Percentiles rank a stretch among this genome's conserved stretches.
Evolutionary conservation across 2,113 vertebrate genomes (phyloP).

Genomic region (Cariama cristata): DNA sequence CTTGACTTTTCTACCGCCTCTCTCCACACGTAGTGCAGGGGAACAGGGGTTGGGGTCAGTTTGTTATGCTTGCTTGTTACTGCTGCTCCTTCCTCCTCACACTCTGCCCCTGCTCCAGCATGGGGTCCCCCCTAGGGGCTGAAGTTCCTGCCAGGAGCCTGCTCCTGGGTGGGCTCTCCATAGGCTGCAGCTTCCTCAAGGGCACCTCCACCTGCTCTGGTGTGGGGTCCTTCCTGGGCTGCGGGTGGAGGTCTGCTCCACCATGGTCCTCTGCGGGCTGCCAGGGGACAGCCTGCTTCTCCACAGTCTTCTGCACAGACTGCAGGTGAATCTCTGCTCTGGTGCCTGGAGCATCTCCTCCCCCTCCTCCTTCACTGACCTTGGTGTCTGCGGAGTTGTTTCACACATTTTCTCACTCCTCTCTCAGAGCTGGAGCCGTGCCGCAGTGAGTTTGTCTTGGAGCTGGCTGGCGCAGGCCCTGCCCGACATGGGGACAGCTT

Average conservation of each 20-base stretch:
- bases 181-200: not conserved
- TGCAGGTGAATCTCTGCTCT: not conserved
- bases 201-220: not conserved
- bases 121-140: not conserved
- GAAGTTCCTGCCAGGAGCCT: not conserved
- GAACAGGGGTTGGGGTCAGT: not conserved
- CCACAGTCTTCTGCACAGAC: fast-evolving
- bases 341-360: not conserved
- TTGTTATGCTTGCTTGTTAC: not conserved
- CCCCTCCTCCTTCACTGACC: not conserved
- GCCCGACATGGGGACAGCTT: not conserved
- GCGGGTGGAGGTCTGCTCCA: not conserved
- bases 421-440: not conserved
- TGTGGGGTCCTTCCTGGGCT: not conserved
- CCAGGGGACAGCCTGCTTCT: no score
- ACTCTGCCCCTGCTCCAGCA: not conserved
- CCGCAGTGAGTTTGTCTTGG: not conserved
- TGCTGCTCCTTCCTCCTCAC: not conserved
- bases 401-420: not conserved
- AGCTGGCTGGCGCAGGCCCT: not conserved
- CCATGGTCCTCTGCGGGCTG: no score
- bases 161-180: not conserved
- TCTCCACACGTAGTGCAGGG: fast-evolving
- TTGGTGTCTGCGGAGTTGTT: not conserved
- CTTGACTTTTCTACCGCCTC: not conserved